Conservation (phyloP, 2,113 vertebrate species). For the Phoxinus phoxinus region DNA sequence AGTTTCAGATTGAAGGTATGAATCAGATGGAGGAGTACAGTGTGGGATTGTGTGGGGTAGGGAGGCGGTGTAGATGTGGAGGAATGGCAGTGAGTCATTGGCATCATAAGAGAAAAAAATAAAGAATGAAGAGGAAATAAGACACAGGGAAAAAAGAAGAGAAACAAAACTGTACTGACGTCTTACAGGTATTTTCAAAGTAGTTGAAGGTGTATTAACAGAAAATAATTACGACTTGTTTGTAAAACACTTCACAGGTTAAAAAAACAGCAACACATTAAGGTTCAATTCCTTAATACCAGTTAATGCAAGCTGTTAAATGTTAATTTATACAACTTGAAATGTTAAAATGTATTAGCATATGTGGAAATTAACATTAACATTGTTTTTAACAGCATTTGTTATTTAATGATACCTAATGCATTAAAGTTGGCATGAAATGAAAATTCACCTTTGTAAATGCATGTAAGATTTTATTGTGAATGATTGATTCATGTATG, state of each 20-base stretch:
- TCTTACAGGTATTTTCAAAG: not conserved
- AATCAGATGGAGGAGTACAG: slow-evolving; percentile 44
- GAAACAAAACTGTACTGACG: not conserved
- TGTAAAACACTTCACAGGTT: not conserved
- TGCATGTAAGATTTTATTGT: too few species aligned
- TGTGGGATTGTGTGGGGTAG: slow-evolving; percentile 44
- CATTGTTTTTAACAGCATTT: too few species aligned
- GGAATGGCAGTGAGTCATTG: slow-evolving; percentile 16
- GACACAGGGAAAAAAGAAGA: not conserved
- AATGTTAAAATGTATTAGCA: not conserved
- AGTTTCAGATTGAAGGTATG: slow-evolving; percentile 43
- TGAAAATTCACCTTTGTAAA: too few species aligned
- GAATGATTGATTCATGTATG: too few species aligned
- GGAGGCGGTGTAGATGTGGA: slow-evolving; percentile 17
- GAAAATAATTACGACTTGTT: not conserved
- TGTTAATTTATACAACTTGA: not conserved
- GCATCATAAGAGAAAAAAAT: not conserved
- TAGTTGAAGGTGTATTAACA: not conserved
- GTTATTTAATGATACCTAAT: too few species aligned
- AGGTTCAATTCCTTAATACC: too few species aligned
- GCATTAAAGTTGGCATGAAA: too few species aligned
- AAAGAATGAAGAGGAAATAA: slow-evolving; percentile 16
- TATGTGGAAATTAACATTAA: not conserved
- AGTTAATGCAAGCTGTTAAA: too few species aligned
- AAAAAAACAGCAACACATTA: too few species aligned